Conservation (phyloP, 2,113 vertebrate species). For the rat (Rattus norvegicus) region GRCr8 NC_086029.1:38975501-38976000, state of each 20-base stretch:
- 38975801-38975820: background rate
- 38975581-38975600: fast-evolving
- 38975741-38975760: no score
- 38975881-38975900: background rate
- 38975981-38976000: background rate
- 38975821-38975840: background rate
- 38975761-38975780: background rate
- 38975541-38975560: no score
- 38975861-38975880: background rate
- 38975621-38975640: fast-evolving
- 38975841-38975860: background rate
- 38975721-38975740: background rate
- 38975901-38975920: background rate
- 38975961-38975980: background rate
- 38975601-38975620: background rate
- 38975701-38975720: background rate
- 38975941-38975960: background rate
- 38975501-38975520: no score
- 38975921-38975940: background rate
- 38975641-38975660: background rate
- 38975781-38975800: background rate
- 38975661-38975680: background rate
- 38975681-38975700: background rate
- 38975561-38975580: fast-evolving
- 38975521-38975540: no score